Conservation (phyloP, 2,888 invertebrate genomes). For the Melieria omissa region DNA sequence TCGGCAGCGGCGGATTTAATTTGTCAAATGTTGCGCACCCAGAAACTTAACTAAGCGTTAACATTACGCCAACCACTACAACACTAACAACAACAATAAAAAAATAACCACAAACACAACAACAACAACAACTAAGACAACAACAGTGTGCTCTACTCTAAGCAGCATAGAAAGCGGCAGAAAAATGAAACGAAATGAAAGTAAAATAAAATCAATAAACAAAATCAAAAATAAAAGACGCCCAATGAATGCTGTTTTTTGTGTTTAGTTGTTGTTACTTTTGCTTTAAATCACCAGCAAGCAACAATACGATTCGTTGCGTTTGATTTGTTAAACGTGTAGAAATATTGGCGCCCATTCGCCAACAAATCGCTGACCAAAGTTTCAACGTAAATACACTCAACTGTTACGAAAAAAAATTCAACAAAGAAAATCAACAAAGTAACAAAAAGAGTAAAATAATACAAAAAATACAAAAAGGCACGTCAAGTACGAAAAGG, state of each 20-base stretch:
- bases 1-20: background rate
- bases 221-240: background rate
- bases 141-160: background rate
- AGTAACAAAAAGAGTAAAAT: too few relatives aligned
- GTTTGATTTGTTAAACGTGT: background rate
- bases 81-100: background rate
- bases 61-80: background rate
- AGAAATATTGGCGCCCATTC: background rate
- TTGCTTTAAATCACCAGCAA: too few relatives aligned
- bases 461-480: too few relatives aligned
- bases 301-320: too few relatives aligned
- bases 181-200: constrained; percentile 1
- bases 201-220: background rate
- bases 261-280: too few relatives aligned
- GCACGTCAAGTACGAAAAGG: too few relatives aligned
- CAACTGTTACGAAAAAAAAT: too few relatives aligned
- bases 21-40: background rate
- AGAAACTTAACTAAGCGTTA: constrained; percentile 22
- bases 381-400: background rate
- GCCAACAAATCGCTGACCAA: constrained; percentile 3
- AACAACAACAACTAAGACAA: background rate
- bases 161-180: background rate
- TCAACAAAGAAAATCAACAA: too few relatives aligned
- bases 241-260: background rate
- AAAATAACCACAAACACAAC: background rate